Evolutionary conservation across 2,888 invertebrate genomes (phyloP).

Genomic region (Pycnomerus fuliginosus): DNA sequence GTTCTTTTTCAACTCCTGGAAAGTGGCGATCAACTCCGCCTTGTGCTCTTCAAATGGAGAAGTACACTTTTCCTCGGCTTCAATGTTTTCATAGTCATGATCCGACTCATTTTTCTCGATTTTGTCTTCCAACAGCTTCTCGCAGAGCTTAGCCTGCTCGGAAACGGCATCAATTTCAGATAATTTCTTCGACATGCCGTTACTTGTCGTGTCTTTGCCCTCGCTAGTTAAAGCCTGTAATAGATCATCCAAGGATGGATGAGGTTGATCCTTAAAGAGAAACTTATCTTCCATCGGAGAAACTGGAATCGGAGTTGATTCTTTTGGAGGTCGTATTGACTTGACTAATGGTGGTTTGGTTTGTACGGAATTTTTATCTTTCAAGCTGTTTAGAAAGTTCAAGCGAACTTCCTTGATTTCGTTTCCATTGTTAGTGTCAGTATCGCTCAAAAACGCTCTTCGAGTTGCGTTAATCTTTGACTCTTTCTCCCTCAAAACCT

Average conservation of each 20-base stretch:
- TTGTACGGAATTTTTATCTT: conserved; percentile 29
- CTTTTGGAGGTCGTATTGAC: conserved; percentile 36
- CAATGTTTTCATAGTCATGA: conserved; percentile 48
- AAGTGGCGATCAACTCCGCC: conserved; percentile 45
- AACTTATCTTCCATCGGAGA: conserved; percentile 33
- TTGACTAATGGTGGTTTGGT: conserved; percentile 40
- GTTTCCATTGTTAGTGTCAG: conserved; percentile 42
- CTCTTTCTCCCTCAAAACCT: conserved; percentile 51
- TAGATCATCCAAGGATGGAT: conserved; percentile 64
- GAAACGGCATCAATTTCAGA: conserved; percentile 53
- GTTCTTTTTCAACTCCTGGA: conserved; percentile 44
- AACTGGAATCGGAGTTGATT: conserved; percentile 39
- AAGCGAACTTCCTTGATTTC: conserved; percentile 47
- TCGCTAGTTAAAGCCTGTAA: conserved; percentile 73
- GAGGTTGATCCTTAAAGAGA: conserved; percentile 12
- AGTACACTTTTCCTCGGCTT: conserved; percentile 27
- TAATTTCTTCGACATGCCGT: conserved; percentile 58
- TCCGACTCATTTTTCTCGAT: conserved; percentile 44
- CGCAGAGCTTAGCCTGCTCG: conserved; percentile 55
- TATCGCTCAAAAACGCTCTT: conserved; percentile 50
- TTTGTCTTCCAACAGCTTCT: conserved; percentile 53
- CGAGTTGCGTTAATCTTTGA: conserved; percentile 45
- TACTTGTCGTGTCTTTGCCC: conserved; percentile 70
- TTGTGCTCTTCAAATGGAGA: conserved; percentile 46
- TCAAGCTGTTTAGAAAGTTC: conserved; percentile 47